Evolutionary conservation across 1,140 invertebrate species (phyloP), one percentile per base, ranked within the genome.

Genomic region (Lerema accius): DNA sequence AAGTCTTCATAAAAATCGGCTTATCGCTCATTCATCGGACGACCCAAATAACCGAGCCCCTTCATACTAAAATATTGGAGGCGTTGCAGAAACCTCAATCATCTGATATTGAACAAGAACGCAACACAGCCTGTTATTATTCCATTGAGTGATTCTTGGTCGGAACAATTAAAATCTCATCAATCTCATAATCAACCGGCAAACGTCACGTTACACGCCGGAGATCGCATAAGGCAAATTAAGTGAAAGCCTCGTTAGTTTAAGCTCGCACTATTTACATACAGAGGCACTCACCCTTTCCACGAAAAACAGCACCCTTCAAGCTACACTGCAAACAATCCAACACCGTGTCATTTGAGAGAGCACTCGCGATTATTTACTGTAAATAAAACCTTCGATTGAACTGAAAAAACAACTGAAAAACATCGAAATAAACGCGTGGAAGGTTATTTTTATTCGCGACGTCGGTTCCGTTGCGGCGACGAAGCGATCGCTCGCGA

Each of bases 401-500:
- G 7, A 58, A 35, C 51, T 55, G 51, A 28, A 43, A 60, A 55
- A 45, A 28, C 42, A 55, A 63, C 55, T 56, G 51, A 43, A 53
- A 71, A 63, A 71, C 67, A 74, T 69, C 63, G 62, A 49, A 62
- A 63, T 32, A 45, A 56, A 13, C 37, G 48, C 23, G 13, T 26
- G 50, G 42, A 50, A 56, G 58, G 64, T 79, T 72, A 70, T 72
- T 73, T 71, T 78, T 73, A 72, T 78, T 75, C 69, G 50, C 62
- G 65, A 61, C 50, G 56, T 46, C 59, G 42, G 16, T 45, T 50
- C 45, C 45, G 35, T 28, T 26, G 61, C 55, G 69, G 50, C 63
- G 49, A 68, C 67, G 65, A 66, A 53, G 70, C 71, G 73, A 51
- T 58, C 76, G 73, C 70, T 58, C 68, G 67, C 73, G 74, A 59